Base-by-base conservation (phyloP, 2,113 vertebrate genomes). In the Gobius niger region DNA sequence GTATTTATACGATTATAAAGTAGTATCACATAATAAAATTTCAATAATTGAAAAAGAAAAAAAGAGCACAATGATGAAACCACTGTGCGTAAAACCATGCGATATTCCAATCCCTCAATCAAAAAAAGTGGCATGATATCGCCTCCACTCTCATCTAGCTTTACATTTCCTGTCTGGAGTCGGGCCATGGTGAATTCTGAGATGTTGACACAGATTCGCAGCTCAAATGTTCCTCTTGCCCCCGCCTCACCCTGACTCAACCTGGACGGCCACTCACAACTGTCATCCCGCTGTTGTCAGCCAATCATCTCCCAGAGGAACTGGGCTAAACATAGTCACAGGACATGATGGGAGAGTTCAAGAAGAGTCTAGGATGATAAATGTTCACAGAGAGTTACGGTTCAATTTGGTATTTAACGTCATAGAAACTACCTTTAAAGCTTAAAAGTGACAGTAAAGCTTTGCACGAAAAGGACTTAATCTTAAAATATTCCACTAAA, bases 91-190 rank as follows among this genome's bases (percentile, higher is more conserved):
- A 34, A 16, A 53, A 53, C 51, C 16, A 18, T 18, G 51, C n/a
- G 9, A 9, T 53, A 53, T 53, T 34, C 11, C 24, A 3, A 24
- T 14, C n/a, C n/a, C 15, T 18, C 60, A 12, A 18, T 44, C n/a
- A 9, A 7, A 13, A 18, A 7, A 11, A 6, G 9, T 7, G 15
- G 9, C 6, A 6, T 44, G 70, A 67, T 84, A 82, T 78, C 72
- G 84, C 82, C 84, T 86, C 77, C 19, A 41, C 72, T 75, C 66
- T 53, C 24, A 41, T 47, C 70, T 63, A 62, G 67, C 47, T 56
- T 72, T 77, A 77, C 82, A 75, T 77, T 86, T 90, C 84, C 81
- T 83, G 85, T 85, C 82, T 74, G 73, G 65, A 68, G 85, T 72
- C 73, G 42, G 72, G 64, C 78, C 63, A 82, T 85, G 90, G 88